Percentiles rank a stretch among this genome's conserved stretches.
These are phyloP conservation scores for Dermatemys mawii DNA, from an alignment of 2,113 vertebrate genomes.

Conservation along the genomic window DNA sequence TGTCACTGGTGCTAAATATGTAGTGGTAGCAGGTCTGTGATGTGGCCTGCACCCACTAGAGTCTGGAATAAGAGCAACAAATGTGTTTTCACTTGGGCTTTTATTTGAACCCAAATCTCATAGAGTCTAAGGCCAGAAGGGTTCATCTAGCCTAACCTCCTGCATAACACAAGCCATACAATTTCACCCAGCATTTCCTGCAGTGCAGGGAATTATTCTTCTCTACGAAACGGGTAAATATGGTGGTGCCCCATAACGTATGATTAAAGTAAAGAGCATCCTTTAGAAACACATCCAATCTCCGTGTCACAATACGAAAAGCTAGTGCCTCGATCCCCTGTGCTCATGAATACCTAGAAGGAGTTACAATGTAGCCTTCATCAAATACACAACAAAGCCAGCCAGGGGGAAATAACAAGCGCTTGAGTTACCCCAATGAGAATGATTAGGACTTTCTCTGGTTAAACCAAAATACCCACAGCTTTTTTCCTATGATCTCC, in stretches of 20 bases:
- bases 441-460: background rate
- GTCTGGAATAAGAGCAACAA: background rate
- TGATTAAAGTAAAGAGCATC: fast-evolving
- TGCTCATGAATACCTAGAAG: background rate
- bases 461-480: background rate
- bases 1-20: no score
- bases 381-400: background rate
- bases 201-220: background rate
- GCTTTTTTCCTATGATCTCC: background rate
- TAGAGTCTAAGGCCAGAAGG: background rate
- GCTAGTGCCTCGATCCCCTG: fast-evolving
- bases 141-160: background rate
- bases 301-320: background rate
- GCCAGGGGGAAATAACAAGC: background rate
- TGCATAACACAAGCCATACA: background rate
- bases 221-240: background rate
- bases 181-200: background rate
- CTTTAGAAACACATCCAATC: background rate
- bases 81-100: background rate
- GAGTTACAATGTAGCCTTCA: background rate
- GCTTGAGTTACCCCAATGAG: background rate
- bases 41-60: background rate
- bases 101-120: background rate
- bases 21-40: background rate
- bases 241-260: background rate